phyloP scores from a whole-genome alignment of 2,113 vertebrate genomes.

The Argyrosomus japonicus region DNA sequence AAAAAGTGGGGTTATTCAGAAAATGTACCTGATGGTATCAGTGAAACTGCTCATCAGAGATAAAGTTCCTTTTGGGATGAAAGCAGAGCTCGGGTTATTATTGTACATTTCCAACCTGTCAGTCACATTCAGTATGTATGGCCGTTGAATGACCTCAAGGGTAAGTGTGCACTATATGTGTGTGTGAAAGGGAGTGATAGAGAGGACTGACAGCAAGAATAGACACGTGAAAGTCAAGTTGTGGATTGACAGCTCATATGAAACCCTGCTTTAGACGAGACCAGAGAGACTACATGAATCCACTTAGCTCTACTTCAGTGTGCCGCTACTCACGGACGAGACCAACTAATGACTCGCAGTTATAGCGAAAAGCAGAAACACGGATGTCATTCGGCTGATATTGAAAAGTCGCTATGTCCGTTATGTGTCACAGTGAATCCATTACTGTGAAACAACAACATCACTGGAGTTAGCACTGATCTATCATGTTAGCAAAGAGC shows the following conservation, averaged over 20 bases:
- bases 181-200: background rate
- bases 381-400: constrained; percentile 26
- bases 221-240: constrained; percentile 26
- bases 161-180: background rate
- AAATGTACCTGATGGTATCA: background rate
- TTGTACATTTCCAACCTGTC: constrained; percentile 20
- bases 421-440: constrained; percentile 15
- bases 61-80: constrained; percentile 6
- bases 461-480: constrained; percentile 6
- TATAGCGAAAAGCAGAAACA: background rate
- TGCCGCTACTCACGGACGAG: background rate
- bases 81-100: constrained; percentile 11
- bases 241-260: constrained; percentile 52
- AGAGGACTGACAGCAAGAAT: constrained; percentile 5
- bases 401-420: constrained; percentile 24
- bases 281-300: constrained; percentile 19
- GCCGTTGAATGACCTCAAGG: constrained; percentile 16
- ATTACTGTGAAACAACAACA: constrained; percentile 30
- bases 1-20: constrained; percentile 1
- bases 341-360: constrained; percentile 3
- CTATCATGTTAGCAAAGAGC: constrained; percentile 5
- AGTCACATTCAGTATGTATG: constrained; percentile 21
- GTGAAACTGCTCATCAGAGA: constrained; percentile 6
- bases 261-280: constrained; percentile 22
- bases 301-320: background rate